Evolutionary conservation across 1,140 invertebrate species (phyloP).

Genomic region (Anoplophora glabripennis): DNA sequence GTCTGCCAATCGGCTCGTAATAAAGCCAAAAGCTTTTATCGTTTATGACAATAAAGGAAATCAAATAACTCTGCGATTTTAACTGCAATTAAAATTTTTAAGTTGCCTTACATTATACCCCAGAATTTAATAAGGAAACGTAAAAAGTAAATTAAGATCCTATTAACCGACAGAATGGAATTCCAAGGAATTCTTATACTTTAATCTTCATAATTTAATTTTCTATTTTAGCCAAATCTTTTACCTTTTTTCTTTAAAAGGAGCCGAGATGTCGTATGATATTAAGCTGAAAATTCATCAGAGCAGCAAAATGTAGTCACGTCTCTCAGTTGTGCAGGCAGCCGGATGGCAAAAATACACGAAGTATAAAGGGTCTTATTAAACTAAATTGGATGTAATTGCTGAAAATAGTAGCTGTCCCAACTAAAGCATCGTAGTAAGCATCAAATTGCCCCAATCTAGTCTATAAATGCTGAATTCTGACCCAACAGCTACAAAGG

Average conservation of each 20-base stretch:
- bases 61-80: too few relatives aligned
- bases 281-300: conserved; percentile 13
- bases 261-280: conserved; percentile 14
- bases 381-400: conserved; percentile 26
- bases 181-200: background rate
- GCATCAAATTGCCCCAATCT: background rate
- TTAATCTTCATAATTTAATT: conserved; percentile 15
- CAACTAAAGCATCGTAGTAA: background rate
- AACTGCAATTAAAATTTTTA: too few relatives aligned
- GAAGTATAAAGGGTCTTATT: conserved; percentile 23
- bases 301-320: conserved; percentile 16
- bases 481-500: too few relatives aligned
- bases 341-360: conserved; percentile 21
- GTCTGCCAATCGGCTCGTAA: too few relatives aligned
- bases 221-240: conserved; percentile 12
- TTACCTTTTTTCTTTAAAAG: conserved; percentile 8
- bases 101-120: too few relatives aligned
- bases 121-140: too few relatives aligned
- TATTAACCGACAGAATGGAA: background rate
- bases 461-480: too few relatives aligned
- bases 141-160: too few relatives aligned
- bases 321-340: conserved; percentile 7
- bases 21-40: too few relatives aligned
- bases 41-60: too few relatives aligned
- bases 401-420: conserved; percentile 15